Base-by-base conservation (phyloP, 2,888 invertebrate species). In the Poecilobothrus nobilitatus region DNA sequence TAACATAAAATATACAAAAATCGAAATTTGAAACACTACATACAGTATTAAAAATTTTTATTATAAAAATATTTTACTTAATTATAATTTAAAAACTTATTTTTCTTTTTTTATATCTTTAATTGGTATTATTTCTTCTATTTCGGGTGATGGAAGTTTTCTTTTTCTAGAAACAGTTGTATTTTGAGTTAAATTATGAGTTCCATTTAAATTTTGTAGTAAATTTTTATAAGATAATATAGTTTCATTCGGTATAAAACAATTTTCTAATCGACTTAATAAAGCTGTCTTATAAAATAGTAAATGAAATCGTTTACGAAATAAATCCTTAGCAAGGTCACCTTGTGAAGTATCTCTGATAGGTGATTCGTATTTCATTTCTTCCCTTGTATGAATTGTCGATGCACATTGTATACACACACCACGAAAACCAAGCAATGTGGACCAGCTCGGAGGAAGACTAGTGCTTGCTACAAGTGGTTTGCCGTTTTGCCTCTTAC, bases 371-470 rank as follows among this genome's bases (percentile, higher is more conserved):
- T 18, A 12, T 10, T 12, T n/a, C 3, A 9, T 44, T 20, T 12
- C 37, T 27, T 61, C 67, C 44, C 61, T 27, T 9, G 63, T 61
- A 18, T 65, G 44, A 12, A 44, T 61, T 53, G 5, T 12, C 33
- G 66, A 63, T 7, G 73, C 70, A 0, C 73, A 67, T 21, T 76
- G 73, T 67, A 81, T 76, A 67, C 79, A 79, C 0, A 80, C 63
- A 2, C 78, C 76, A 0, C 81, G 78, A 37, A 81, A 76, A 0
- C 76, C 80, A 70, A 80, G 73, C 68, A 78, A 73, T 3, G 79
- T 78, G 7, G 76, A 75, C 76, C 76, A 80, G 70, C 72, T 81
- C 1, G 80, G 77, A 8, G 80, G 77, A 66, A 80, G 69, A 1
- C 69, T 66, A n/a, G 68, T 65, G 6, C 70, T 68, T 20, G 34